Percentiles rank a stretch among this genome's conserved stretches.
phyloP scores from a whole-genome alignment of 1,140 invertebrate genomes.

The Euura saliciscinereae region DNA sequence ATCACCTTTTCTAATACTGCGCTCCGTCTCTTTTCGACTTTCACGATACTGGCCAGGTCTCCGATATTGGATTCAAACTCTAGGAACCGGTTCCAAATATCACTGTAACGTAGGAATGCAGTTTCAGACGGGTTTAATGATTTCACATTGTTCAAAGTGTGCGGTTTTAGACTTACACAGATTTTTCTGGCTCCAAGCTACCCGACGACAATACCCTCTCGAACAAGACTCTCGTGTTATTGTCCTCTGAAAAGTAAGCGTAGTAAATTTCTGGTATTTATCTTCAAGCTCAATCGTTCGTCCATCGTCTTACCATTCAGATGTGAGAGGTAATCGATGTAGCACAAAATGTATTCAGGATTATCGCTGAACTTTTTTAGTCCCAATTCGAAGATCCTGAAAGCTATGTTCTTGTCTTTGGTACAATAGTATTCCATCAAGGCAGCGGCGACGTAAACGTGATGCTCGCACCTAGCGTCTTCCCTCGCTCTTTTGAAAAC shows the following conservation, averaged over 20 bases:
- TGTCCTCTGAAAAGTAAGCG: conserved; percentile 81
- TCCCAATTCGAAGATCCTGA: conserved; percentile 97
- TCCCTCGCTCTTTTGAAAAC: conserved; percentile 96
- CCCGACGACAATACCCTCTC: conserved; percentile 95
- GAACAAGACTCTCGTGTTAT: conserved; percentile 97
- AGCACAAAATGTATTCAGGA: conserved; percentile 93
- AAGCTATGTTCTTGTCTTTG: conserved; percentile 98
- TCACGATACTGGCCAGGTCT: conserved; percentile 96
- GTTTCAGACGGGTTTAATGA: not conserved
- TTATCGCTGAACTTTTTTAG: conserved; percentile 95
- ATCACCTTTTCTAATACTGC: conserved; percentile 88
- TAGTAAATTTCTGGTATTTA: not conserved
- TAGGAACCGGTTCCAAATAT: conserved; percentile 98
- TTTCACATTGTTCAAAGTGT: not conserved
- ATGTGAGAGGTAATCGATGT: conserved; percentile 97
- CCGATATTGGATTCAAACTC: conserved; percentile 99
- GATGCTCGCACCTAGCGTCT: conserved; percentile 83
- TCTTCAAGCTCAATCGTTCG: not conserved
- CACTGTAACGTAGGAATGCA: conserved; percentile 63
- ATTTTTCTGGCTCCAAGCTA: conserved; percentile 89
- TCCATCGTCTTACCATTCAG: conserved; percentile 79
- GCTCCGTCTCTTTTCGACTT: conserved; percentile 93
- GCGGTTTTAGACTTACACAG: conserved; percentile 71
- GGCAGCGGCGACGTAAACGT: conserved; percentile 95
- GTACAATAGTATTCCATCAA: conserved; percentile 99